These are phyloP conservation scores for Tragelaphus imberbis DNA, from an alignment of 2,113 vertebrate genomes.

Conservation along the genomic window DNA sequence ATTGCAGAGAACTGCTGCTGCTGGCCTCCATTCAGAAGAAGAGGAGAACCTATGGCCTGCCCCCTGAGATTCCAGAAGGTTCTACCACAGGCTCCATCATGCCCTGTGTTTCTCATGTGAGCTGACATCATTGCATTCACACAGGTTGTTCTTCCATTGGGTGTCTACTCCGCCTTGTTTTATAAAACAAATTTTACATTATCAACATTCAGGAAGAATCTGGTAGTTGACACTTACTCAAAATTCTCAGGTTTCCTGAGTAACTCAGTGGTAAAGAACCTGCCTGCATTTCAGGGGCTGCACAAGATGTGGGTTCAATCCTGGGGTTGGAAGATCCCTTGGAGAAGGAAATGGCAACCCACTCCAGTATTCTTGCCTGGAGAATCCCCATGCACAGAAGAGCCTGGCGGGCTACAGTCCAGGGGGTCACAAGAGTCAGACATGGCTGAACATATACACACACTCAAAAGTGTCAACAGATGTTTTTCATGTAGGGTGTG, in stretches of 20 bases:
- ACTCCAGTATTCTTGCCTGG: background rate
- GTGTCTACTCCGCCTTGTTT: no score
- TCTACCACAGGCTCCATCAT: no score
- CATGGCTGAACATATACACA: background rate
- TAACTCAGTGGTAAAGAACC: background rate
- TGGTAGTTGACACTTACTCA: background rate
- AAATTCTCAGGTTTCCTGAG: background rate
- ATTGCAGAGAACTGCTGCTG: no score
- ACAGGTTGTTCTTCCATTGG: no score
- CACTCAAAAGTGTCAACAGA: background rate
- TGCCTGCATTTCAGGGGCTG: background rate
- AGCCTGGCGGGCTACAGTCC: background rate
- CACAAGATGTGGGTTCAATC: background rate
- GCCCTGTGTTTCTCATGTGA: no score
- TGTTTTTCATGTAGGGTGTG: accelerated
- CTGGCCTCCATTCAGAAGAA: no score
- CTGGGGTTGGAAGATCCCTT: background rate
- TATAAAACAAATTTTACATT: no score
- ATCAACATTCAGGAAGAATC: no score
- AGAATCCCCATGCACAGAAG: background rate
- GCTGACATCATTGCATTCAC: no score
- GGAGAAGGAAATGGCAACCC: background rate
- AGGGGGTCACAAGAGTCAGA: background rate
- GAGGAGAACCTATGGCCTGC: no score
- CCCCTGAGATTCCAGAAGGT: no score